Conservation (phyloP, 2,888 invertebrate species). For the Vesta saturnalis region DNA sequence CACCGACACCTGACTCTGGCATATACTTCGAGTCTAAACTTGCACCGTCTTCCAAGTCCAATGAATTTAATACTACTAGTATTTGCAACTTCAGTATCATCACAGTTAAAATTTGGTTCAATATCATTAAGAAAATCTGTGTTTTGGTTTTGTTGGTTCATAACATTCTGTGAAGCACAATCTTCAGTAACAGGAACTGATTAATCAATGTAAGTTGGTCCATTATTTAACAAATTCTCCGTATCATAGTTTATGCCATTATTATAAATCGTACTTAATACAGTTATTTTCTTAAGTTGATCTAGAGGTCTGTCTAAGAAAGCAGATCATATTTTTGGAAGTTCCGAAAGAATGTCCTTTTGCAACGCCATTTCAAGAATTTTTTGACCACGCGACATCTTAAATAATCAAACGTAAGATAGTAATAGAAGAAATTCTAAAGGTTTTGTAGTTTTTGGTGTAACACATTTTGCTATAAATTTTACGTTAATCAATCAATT, state of each 20-base stretch:
- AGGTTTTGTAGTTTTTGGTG: background rate
- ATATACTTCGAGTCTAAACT: background rate
- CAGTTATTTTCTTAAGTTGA: background rate
- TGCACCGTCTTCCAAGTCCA: background rate
- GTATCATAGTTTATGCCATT: background rate
- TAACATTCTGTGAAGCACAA: no score
- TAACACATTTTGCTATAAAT: no score
- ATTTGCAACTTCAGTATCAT: background rate
- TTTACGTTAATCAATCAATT: no score
- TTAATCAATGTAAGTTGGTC: background rate
- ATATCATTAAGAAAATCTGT: background rate
- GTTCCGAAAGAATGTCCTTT: background rate
- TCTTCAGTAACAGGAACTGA: no score
- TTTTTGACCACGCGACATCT: background rate
- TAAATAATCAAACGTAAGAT: background rate
- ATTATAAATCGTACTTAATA: background rate
- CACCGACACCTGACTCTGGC: background rate
- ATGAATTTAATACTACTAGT: background rate
- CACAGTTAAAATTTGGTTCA: background rate
- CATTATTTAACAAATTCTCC: no score
- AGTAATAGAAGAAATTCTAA: background rate
- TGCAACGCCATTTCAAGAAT: background rate
- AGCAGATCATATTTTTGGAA: background rate
- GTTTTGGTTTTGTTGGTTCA: no score
- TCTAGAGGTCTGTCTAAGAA: background rate